Base-by-base conservation (phyloP, 2,113 vertebrate species). In the Tychaedon coryphoeus region DNA sequence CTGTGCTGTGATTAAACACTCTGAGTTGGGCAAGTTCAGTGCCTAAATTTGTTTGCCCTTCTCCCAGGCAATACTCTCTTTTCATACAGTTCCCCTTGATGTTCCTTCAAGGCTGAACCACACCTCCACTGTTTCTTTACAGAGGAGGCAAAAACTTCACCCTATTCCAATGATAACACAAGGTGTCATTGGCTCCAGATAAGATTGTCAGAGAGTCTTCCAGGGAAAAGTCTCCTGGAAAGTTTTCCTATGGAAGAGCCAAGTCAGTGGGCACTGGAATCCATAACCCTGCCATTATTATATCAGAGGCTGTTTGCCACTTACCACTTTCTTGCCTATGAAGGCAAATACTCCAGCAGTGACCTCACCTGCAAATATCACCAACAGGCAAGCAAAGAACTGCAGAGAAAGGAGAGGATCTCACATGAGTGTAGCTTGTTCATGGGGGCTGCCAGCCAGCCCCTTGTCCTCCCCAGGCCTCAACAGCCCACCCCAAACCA, bases 311-410 rank as follows among this genome's bases (percentile, higher is more conserved):
- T 58, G 25, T 74, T 81, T 92, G 79, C 70, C 95, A 98, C 98
- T 94, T 97, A 99, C 99, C 97, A 98, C 97, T 50, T 98, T 98
- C 97, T 99, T 99, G 97, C 99, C 99, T 81, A 99, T 88, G 96
- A 99, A 99, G 73, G 99, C 99, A 98, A 99, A 99, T 71, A 99
- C 99, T 57, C 99, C 99, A 79, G 99, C 99, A 48, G 99, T 99
- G 84, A 99, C 96, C 97, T 99, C 99, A 61, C 99, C 98, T 34
- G 99, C 99, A 96, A 99, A 99, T 98, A 99, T 99, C 97, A 99
- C 98, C 97, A 99, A 85, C 50, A 99, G 98, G 88, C 99, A 99
- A 90, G 99, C 97, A 92, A 99, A 99, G 97, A 99, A 99, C 99
- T 99, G 97, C 42, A 88, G 81, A 97, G 73, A 83, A 78, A 95